Conservation (phyloP, 2,888 invertebrate genomes). For the Xanthostigma xanthostigma region DNA sequence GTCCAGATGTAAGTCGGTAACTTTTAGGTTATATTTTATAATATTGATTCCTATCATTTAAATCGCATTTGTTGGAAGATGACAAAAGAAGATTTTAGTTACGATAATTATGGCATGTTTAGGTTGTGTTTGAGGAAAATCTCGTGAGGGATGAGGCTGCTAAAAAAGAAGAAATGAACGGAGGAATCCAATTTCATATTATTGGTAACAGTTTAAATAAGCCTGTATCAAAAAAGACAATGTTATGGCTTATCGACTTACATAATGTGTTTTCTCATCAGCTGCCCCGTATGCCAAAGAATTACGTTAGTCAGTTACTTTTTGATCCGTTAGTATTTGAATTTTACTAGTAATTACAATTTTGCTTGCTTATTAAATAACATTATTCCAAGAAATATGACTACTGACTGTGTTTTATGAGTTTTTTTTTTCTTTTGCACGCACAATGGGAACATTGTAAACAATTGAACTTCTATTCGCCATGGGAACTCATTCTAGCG, state of each 20-base stretch:
- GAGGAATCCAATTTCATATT: conserved; percentile 67
- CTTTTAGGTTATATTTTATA: conserved; percentile 4
- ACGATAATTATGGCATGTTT: neutral
- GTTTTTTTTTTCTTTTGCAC: too few relatives aligned
- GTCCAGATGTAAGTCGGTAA: conserved; percentile 48
- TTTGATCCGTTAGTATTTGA: conserved; percentile 71
- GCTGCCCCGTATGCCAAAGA: conserved; percentile 92
- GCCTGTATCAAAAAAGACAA: conserved; percentile 75
- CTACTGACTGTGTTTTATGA: too few relatives aligned
- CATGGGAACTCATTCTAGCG: too few relatives aligned
- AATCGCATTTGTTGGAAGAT: neutral
- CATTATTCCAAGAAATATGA: too few relatives aligned
- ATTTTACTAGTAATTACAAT: neutral
- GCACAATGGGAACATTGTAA: too few relatives aligned
- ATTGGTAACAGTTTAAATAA: conserved; percentile 84
- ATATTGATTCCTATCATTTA: conserved; percentile 1
- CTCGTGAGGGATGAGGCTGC: conserved; percentile 84
- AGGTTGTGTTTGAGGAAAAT: conserved; percentile 66
- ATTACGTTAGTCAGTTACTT: conserved; percentile 88
- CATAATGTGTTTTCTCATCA: conserved; percentile 94
- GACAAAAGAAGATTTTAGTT: neutral
- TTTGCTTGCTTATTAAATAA: too few relatives aligned
- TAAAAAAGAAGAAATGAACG: conserved; percentile 64
- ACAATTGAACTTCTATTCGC: too few relatives aligned
- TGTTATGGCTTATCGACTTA: conserved; percentile 84